Percentiles rank a stretch among this genome's conserved stretches.
These are phyloP conservation scores for Melieria crassipennis DNA, from an alignment of 2,888 invertebrate species.

Conservation along the genomic window DNA sequence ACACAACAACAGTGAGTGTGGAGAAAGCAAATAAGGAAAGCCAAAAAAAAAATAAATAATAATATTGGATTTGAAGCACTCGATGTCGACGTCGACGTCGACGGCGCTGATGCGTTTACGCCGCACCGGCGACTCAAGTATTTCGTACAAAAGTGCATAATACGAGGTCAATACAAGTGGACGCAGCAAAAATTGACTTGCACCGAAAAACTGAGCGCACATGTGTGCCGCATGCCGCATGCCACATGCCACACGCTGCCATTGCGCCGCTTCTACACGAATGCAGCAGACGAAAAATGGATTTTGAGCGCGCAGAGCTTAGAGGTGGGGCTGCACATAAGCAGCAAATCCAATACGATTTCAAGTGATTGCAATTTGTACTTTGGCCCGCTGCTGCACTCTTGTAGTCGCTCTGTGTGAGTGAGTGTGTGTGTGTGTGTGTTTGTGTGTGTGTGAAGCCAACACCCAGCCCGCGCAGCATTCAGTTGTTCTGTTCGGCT, in stretches of 20 bases:
- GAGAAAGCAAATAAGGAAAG: conserved; percentile 9
- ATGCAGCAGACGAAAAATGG: conserved; percentile 13
- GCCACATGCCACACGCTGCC: too few species aligned
- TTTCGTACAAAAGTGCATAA: conserved; percentile 29
- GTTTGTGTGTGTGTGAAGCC: not conserved
- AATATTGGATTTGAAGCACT: conserved; percentile 6
- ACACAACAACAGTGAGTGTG: not conserved
- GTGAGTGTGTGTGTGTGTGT: not conserved
- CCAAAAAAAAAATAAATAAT: conserved; percentile 11
- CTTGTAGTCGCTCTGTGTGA: not conserved
- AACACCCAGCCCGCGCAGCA: not conserved
- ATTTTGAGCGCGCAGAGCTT: not conserved
- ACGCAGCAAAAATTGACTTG: not conserved
- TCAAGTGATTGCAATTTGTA: conserved; percentile 31
- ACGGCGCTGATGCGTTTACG: not conserved
- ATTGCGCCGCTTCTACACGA: conserved; percentile 9
- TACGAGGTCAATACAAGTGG: conserved; percentile 33
- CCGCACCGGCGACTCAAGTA: not conserved
- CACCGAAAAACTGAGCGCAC: not conserved
- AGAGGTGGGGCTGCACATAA: not conserved
- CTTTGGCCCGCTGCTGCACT: conserved; percentile 15
- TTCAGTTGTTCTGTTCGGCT: too few species aligned
- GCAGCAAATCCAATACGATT: conserved; percentile 23
- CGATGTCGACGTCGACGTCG: not conserved
- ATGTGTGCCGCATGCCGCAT: too few species aligned